Percentiles rank a stretch among this genome's conserved stretches.
Conservation (phyloP, 2,888 invertebrate species). For the Lasioglossum oenotherae region DNA sequence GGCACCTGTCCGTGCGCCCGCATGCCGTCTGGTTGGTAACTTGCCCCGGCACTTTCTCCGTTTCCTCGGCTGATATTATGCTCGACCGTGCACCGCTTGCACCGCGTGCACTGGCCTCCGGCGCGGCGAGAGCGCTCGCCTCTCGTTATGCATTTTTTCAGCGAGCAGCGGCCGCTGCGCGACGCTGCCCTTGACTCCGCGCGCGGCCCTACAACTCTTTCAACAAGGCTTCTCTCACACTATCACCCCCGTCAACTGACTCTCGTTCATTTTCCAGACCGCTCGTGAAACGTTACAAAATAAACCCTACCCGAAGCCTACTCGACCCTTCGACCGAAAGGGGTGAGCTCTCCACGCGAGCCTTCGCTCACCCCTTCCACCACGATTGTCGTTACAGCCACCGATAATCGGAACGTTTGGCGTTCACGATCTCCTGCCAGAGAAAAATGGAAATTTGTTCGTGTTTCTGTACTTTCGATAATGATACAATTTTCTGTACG, state of each 20-base stretch:
- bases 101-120: slow-evolving; percentile 15
- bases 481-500: no score
- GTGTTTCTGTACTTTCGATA: no score
- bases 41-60: slow-evolving; percentile 61
- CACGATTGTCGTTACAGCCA: background rate
- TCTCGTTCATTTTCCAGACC: background rate
- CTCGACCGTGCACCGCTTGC: slow-evolving; percentile 11
- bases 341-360: background rate
- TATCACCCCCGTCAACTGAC: background rate
- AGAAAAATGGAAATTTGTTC: no score
- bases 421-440: no score
- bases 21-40: slow-evolving; percentile 53
- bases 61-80: slow-evolving; percentile 56
- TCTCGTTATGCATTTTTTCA: slow-evolving; percentile 49
- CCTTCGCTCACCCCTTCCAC: background rate
- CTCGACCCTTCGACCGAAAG: background rate
- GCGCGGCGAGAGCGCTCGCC: slow-evolving; percentile 13
- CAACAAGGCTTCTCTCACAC: background rate
- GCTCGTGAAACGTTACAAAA: background rate
- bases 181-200: slow-evolving; percentile 18
- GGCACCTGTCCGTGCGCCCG: slow-evolving; percentile 48
- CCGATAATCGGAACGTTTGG: no score
- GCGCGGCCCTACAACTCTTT: slow-evolving; percentile 7
- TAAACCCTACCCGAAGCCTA: background rate
- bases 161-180: slow-evolving; percentile 9